Evolutionary conservation across 2,888 invertebrate species (phyloP), one percentile per base, ranked within the genome.

Genomic region (Malthinus seriepunctatus): DNA sequence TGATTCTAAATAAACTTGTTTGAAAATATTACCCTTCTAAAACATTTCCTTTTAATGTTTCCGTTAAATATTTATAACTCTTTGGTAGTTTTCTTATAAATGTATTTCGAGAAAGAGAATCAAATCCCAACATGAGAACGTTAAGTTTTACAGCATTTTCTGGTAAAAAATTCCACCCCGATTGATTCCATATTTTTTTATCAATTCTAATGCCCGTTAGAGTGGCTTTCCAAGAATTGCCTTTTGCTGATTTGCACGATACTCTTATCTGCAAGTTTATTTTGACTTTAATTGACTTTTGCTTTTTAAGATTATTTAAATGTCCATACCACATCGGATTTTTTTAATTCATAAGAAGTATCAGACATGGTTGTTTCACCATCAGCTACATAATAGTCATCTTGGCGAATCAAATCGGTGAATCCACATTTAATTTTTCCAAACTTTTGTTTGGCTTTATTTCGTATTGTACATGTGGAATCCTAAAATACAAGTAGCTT

Each of bases 121-220:
- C 96, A 69, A 93, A 90, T 0, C 93, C 95, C 63, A 94, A 86
- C 81, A 95, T 92, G 0, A 95, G 76, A 0, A 95, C 87, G 74
- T 92, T 93, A 39, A 87, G 70, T 46, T 82, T 82, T 8, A 86
- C 71, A 51, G 83, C 77, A 51, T 80, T 77, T 8, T 71, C 56
- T 0, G 82, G 79, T 15, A 83, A 73, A 49, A 79, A 75, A 11
- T 79, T 75, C 83, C 84, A 87, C 11, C 75, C 79, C 8, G 73
- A 70, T 45, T 76, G 73, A 37, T 79, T 76, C 63, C 76, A 77
- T 9, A 79, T 72, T n/a, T 74, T 70, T 12, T 80, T 77, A 66
- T 84, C 81, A 2, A 78, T 70, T 49, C 82, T 76, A 8, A 86
- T 83, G 8, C 89, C 88, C 5, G 86, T 84, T 54, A 90, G 80